These are phyloP conservation scores for Eurois occulta DNA, from an alignment of 2,888 invertebrate species.

Conservation along the genomic window DNA sequence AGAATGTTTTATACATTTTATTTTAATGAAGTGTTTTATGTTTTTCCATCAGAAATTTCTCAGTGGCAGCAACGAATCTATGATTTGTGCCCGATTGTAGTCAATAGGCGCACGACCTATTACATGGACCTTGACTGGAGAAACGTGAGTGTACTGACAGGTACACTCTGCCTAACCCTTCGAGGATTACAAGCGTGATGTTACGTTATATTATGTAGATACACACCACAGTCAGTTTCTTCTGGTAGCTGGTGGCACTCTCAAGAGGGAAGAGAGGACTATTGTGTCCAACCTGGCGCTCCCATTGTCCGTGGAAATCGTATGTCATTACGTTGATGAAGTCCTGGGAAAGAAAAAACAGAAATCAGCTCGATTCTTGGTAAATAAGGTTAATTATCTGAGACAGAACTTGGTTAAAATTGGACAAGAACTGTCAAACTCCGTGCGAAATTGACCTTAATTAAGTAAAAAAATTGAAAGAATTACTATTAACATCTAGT, in stretches of 20 bases:
- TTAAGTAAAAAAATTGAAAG: not conserved
- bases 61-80: not conserved
- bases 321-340: slow-evolving; percentile 99
- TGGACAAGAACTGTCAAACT: not conserved
- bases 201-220: not conserved
- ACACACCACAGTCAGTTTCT: slow-evolving; percentile 97
- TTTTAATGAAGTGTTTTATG: not conserved
- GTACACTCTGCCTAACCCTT: not conserved
- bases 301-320: slow-evolving; percentile 99
- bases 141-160: not conserved
- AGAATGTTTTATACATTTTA: not conserved
- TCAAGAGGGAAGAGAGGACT: slow-evolving; percentile 97
- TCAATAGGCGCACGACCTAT: not conserved
- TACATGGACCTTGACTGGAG: not conserved
- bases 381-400: not conserved
- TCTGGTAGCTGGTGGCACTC: slow-evolving; percentile 97
- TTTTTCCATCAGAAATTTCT: not conserved
- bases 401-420: not conserved
- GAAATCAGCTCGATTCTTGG: not conserved
- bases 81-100: not conserved
- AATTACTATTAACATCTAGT: not conserved
- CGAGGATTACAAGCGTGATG: not conserved
- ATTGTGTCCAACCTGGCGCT: slow-evolving; percentile 97
- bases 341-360: slow-evolving; percentile 88
- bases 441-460: too few species aligned